A percentile compares a stretch with the other conserved stretches of the same genome.
phyloP scores from a whole-genome alignment of 2,797 vertebrate species.

The Falco concolor region DNA sequence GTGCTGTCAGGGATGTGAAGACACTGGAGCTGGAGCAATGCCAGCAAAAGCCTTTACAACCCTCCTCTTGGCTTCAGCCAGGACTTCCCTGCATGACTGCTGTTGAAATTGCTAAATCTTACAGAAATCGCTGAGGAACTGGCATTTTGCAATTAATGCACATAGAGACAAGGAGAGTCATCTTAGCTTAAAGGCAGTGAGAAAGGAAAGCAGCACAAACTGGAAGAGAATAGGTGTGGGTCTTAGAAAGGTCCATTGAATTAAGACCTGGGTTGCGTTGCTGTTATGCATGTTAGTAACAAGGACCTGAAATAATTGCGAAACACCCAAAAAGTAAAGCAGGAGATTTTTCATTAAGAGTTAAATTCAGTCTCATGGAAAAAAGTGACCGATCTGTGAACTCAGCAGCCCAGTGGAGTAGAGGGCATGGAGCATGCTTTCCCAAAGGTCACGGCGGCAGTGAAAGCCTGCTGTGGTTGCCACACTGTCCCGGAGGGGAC shows the following conservation, averaged over 20 bases:
- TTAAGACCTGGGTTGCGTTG: background rate
- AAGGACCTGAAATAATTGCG: background rate
- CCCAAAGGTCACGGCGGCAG: background rate
- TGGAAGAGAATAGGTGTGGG: background rate
- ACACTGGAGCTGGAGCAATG: background rate
- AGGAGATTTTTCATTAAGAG: background rate
- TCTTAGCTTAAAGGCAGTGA: background rate
- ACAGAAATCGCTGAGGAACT: background rate
- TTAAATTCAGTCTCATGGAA: background rate
- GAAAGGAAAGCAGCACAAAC: background rate
- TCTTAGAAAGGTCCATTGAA: background rate
- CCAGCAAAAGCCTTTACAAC: background rate
- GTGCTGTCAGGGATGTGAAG: background rate
- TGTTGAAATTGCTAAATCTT: background rate
- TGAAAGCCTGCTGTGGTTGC: background rate
- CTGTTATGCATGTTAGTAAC: background rate
- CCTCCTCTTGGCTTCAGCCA: background rate
- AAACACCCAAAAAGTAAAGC: background rate
- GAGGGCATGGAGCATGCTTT: background rate
- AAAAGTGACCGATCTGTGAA: background rate
- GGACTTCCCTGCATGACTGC: background rate
- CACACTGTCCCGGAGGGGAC: background rate
- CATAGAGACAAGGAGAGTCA: background rate
- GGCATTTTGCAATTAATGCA: background rate
- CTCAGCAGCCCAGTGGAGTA: background rate